Evolutionary conservation across 2,113 vertebrate species (phyloP), one percentile per base, ranked within the genome.

Genomic region (Puntigrus tetrazona): DNA sequence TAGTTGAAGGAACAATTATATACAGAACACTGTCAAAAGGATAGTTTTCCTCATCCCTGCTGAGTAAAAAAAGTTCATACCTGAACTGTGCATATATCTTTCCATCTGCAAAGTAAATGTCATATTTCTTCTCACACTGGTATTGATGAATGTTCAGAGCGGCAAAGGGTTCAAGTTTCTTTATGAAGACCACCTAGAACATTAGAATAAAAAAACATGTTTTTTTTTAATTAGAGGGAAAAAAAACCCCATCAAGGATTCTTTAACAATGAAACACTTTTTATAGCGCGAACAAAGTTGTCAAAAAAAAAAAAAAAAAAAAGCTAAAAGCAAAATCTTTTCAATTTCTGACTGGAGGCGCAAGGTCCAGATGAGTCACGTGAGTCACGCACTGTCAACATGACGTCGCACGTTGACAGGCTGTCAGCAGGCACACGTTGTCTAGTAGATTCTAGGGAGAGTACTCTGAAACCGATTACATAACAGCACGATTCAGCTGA

Each of bases 161-260:
- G 4, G 95, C 94, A 88, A 98, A 99, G 2, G 96, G 91, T 0
- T 94, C 90, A 0, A 96, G 93, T 78, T 96, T 97, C 80, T 93
- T 92, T 47, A 97, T 95, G 1, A 99, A 99, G 83, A 98, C 95
- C 82, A 99, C 98, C 98, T 99, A 87, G 2, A 79, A 84, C 25
- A 90, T 18, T 16, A 85, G 5, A 82, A 27, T 2, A 43, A 38
- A 2, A 27, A 16, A 1, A 5, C 1, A 16, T 2, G 41, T 18
- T 38, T 4, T 81, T 31, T 61, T 10, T 77, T 20, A 52, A 27
- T 77, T 3, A 82, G 9, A 70, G 20, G 70, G 7, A 9, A 5
- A 11, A 8, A 27, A 4, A n/a, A n/a, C n/a, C n/a, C n/a, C 11
- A 13, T 45, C 47, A 63, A 63, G 11, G 14, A 14, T 27, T 57